Evolutionary conservation across 2,888 invertebrate species (phyloP), one percentile per base, ranked within the genome.

Genomic region (Acanthosoma haemorrhoidale): DNA sequence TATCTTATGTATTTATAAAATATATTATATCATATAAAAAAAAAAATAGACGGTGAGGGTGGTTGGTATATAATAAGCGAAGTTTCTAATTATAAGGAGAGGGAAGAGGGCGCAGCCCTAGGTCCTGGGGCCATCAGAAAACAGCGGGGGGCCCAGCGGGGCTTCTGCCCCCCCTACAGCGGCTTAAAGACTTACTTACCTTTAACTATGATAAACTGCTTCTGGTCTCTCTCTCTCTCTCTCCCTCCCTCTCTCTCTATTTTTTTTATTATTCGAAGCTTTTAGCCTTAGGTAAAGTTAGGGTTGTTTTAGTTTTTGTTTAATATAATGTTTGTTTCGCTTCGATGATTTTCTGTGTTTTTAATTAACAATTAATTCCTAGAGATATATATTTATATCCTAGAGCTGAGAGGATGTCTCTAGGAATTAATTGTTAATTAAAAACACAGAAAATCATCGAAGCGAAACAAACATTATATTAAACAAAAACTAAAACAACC

Each of bases 131-230:
- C 25, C 25, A 51, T 13, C n/a, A 6, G 51, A 25, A n/a, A n/a
- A 18, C 32, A 32, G 32, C n/a, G n/a, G 32, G 32, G 32, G 2
- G 6, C n/a, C 21, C 51, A n/a, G 25, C 25, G n/a, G 51, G 51
- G 6, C 1, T n/a, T n/a, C n/a, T n/a, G 25, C n/a, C 5, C n/a
- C 25, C n/a, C n/a, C n/a, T n/a, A n/a, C n/a, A n/a, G n/a, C n/a
- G 25, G n/a, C 51, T 29, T 51, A 51, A 51, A 51, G 51, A 29
- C 51, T 51, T 51, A 51, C 51, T 51, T 51, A 51, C 51, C 29
- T n/a, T 25, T 29, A 51, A 51, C 51, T 51, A 51, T 51, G 51
- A 51, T n/a, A 13, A 51, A 51, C 51, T 51, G 51, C 25, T n/a
- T n/a, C n/a, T 21, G 11, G 21, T 43, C 9, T n/a, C 41, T 8